Evolutionary conservation across 1,140 invertebrate genomes (phyloP), one percentile per base, ranked within the genome.

Genomic region (Caenorhabditis brenneri): DNA sequence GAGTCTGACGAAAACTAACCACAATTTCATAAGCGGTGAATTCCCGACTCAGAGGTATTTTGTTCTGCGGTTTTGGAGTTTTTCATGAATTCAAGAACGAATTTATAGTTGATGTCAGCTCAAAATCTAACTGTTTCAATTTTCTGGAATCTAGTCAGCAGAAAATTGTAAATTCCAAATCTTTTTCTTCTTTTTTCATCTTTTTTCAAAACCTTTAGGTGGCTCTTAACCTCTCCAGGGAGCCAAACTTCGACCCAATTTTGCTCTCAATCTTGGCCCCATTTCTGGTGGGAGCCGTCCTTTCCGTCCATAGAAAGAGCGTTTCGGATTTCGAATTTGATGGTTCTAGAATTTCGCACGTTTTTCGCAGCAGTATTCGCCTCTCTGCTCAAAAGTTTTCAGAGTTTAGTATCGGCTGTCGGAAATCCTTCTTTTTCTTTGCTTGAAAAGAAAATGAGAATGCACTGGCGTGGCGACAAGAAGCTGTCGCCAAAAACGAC

Each of bases 391-490:
- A 51, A 22, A 65, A 65, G 58, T 65, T 65, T 36, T 33, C 58
- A 36, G 29, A 4, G 31, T 65, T 36, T 36, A 10, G 58, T 19
- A 7, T 36, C 10, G 39, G 39, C 39, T 42, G 5, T 42, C 39
- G n/a, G n/a, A n/a, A n/a, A n/a, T 42, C 12, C 39, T 42, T 12
- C 39, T 5, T 12, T 12, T 42, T 42, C 39, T 42, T n/a, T 12
- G 7, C 7, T 7, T 65, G 58, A 65, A 65, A 65, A 65, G 58
- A 65, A 36, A 65, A 65, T 65, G n/a, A 36, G 58, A 65, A 65
- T 65, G 58, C 6, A 33, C 58, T 65, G 58, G 19, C 15, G n/a
- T 6, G n/a, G 7, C 15, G 48, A n/a, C n/a, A n/a, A n/a, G 48
- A 5, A 33, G 53, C 53, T 36, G 58, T 65, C 58, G 58, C 29